Percentiles rank a stretch among this genome's conserved stretches.
These are phyloP conservation scores for Drosophila kambysellisi DNA, from an alignment of 2,888 invertebrate species.

Conservation along the genomic window DNA sequence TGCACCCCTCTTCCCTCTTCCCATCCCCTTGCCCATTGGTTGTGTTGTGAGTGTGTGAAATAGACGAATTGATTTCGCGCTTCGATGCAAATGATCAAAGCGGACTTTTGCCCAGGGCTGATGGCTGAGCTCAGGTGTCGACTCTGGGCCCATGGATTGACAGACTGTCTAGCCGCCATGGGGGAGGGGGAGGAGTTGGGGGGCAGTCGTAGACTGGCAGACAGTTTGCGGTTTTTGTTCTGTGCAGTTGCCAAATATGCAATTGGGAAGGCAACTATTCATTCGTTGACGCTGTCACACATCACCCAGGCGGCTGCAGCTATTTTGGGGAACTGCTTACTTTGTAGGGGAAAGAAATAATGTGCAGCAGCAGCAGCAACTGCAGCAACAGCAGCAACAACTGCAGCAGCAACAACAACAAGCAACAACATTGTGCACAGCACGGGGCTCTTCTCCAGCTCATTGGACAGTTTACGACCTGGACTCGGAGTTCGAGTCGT, in stretches of 20 bases:
- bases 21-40: not conserved
- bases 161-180: constrained; percentile 32
- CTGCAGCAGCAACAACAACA: not conserved
- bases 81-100: constrained; percentile 78
- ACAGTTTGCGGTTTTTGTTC: constrained; percentile 55
- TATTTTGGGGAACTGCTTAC: constrained; percentile 46
- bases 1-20: not conserved
- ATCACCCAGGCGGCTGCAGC: constrained; percentile 31
- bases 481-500: constrained; percentile 5
- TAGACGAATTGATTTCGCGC: constrained; percentile 79
- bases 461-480: constrained; percentile 62
- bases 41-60: constrained; percentile 54
- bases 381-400: constrained; percentile 4
- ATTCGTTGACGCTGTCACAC: constrained; percentile 27
- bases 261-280: constrained; percentile 26
- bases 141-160: constrained; percentile 36
- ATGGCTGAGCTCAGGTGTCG: constrained; percentile 54
- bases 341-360: constrained; percentile 28
- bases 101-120: constrained; percentile 45
- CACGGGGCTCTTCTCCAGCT: constrained; percentile 40
- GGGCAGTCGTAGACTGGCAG: constrained; percentile 10
- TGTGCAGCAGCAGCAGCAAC: constrained; percentile 15
- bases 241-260: constrained; percentile 51
- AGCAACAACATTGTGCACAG: constrained; percentile 36
- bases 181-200: not conserved